phyloP scores from a whole-genome alignment of 1,140 invertebrate species.

The Galendromus occidentalis region DNA sequence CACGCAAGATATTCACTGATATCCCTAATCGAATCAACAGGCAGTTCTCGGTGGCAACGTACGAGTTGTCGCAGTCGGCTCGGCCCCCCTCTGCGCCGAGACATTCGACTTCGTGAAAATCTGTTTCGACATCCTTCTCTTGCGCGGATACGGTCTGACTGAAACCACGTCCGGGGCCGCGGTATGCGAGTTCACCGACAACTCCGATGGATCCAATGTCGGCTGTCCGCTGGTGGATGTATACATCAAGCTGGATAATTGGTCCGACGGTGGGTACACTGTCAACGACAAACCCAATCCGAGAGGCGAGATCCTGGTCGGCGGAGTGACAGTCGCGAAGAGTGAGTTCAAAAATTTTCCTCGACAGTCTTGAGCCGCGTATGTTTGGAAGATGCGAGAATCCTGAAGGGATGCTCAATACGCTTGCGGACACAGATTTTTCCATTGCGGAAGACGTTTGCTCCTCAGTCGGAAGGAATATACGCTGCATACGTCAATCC shows the following conservation, averaged over 20 bases:
- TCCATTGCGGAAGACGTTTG: no score
- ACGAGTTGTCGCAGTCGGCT: constrained; percentile 66
- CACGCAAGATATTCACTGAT: no score
- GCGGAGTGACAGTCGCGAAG: constrained; percentile 32
- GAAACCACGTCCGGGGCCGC: constrained; percentile 48
- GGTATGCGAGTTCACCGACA: constrained; percentile 28
- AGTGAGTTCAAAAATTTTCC: constrained; percentile 24
- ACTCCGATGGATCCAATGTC: constrained; percentile 13
- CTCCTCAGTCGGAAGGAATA: no score
- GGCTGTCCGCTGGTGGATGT: constrained; percentile 30
- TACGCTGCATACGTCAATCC: no score
- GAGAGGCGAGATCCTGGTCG: constrained; percentile 74
- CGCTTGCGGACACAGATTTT: no score
- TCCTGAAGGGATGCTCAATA: no score
- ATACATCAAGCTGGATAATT: constrained; percentile 31
- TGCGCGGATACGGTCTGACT: constrained; percentile 84
- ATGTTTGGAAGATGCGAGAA: no score
- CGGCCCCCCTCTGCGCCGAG: constrained; percentile 82
- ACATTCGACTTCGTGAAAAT: constrained; percentile 87
- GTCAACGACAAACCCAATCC: constrained; percentile 72
- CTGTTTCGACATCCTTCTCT: constrained; percentile 70
- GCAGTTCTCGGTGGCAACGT: constrained; percentile 65
- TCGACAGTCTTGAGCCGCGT: no score
- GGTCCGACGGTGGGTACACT: constrained; percentile 54
- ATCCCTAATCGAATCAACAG: no score